Conservation (phyloP, 2,888 invertebrate genomes). For the Melinaea marsaeus region DNA sequence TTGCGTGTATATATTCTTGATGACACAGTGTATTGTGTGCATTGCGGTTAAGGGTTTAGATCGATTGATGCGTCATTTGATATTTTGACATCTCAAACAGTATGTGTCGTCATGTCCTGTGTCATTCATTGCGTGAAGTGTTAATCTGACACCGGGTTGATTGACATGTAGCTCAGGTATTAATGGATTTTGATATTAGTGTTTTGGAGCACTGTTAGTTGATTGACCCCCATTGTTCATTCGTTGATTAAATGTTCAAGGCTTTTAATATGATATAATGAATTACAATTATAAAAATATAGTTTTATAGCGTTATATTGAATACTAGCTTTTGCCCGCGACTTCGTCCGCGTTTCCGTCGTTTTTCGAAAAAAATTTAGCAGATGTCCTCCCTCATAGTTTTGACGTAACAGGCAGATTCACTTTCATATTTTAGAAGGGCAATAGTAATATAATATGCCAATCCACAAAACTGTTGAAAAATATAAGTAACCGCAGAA, state of each 20-base stretch:
- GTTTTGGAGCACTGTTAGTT: conserved; percentile 6
- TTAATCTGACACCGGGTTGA: conserved; percentile 55
- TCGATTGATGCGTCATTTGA: conserved; percentile 33
- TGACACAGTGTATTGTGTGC: background rate
- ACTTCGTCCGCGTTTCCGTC: too few species aligned
- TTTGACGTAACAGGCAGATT: too few species aligned
- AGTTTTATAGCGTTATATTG: too few species aligned
- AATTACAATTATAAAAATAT: too few species aligned
- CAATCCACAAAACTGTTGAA: too few species aligned
- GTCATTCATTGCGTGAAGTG: conserved; percentile 49
- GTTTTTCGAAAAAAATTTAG: too few species aligned
- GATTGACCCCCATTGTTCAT: background rate
- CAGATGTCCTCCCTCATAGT: too few species aligned
- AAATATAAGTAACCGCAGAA: too few species aligned
- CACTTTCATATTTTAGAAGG: too few species aligned
- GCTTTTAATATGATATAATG: background rate
- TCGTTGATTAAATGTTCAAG: conserved; percentile 1
- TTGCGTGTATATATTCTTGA: conserved; percentile 1
- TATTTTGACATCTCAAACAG: conserved; percentile 41
- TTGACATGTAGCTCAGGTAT: conserved; percentile 36
- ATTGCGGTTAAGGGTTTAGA: conserved; percentile 19
- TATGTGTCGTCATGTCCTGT: conserved; percentile 41
- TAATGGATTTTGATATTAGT: conserved; percentile 24
- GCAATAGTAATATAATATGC: too few species aligned
- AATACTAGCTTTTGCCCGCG: too few species aligned